Evolutionary conservation across 2,888 invertebrate genomes (phyloP), one percentile per base, ranked within the genome.

Genomic region (Creontiades dilutus): DNA sequence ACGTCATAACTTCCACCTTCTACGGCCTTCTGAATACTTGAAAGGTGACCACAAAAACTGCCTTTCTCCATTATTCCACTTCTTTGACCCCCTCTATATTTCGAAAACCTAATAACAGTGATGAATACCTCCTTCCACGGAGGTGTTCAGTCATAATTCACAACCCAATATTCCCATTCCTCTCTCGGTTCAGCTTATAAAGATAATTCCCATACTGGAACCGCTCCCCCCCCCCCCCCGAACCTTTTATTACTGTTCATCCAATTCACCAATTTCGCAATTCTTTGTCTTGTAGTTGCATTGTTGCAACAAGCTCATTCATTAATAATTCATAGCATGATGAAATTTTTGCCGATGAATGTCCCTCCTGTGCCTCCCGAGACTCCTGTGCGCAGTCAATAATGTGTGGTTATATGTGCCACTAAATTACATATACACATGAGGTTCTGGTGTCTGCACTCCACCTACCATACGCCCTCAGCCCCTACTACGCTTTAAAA

Each of bases 61-160:
- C 23, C 68, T 68, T 23, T 68, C 68, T 19, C 68, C 68, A 68
- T 11, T 68, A 68, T 68, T 68, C 68, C 68, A 68, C 12, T 68
- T 68, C 19, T 68, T 68, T 68, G 4, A 23, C 27, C 68, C 13
- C 27, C 68, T 27, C 68, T 68, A 12, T 68, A 68, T 68, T 27
- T 68, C 19, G 27, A 68, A n/a, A 68, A 68, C 68, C 68, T 68
- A 68, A 68, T 68, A 68, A 68, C 68, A 68, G 68, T 68, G 68
- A 23, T 68, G 23, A 68, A 68, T 19, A n/a, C 19, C 61, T 27
- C 23, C 19, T 23, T 27, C 68, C 68, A 23, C 12, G 0, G 7
- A 23, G 23, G 68, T 27, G 23, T 68, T 68, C 68, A 11, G 5
- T 68, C 27, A 68, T 23, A 23, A 68, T 68, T 68, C 68, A 68